These are phyloP conservation scores for Harpegnathos saltator DNA, from an alignment of 1,140 invertebrate genomes.

Conservation along the genomic window DNA sequence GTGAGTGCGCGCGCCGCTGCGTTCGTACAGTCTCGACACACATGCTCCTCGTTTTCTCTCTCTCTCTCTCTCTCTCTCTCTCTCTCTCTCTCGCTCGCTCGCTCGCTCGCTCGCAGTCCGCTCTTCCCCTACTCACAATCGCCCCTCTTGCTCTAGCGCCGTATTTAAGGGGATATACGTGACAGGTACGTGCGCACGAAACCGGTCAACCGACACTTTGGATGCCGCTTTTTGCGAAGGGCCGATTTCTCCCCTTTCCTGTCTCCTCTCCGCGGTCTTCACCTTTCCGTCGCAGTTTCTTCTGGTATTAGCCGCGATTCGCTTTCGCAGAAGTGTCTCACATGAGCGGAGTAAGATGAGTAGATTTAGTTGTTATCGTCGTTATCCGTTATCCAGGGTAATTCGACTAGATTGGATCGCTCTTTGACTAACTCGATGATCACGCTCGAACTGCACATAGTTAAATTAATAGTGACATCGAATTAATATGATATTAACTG, in stretches of 20 bases:
- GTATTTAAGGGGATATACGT: slow-evolving; percentile 51
- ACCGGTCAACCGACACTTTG: slow-evolving; percentile 63
- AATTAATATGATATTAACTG: slow-evolving; percentile 1
- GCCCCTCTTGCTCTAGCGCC: not conserved
- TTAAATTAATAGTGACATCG: not conserved
- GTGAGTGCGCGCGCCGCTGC: slow-evolving; percentile 36
- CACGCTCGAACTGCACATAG: not conserved
- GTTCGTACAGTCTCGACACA: slow-evolving; percentile 15
- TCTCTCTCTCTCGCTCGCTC: not conserved
- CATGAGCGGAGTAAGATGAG: not conserved
- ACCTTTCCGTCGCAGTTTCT: not conserved
- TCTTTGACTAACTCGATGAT: not conserved
- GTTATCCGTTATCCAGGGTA: not conserved
- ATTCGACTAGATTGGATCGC: slow-evolving; percentile 1
- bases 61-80: not conserved
- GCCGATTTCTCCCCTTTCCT: not conserved
- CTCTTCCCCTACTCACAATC: too few relatives aligned
- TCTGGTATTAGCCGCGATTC: slow-evolving; percentile 5
- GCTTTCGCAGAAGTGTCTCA: slow-evolving; percentile 2
- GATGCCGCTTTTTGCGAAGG: slow-evolving; percentile 53
- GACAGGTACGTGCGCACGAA: slow-evolving; percentile 61
- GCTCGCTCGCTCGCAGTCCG: too few relatives aligned
- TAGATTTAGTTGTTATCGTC: not conserved
- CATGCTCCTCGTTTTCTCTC: not conserved
- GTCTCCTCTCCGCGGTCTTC: not conserved